A percentile compares a stretch with the other conserved stretches of the same genome.
Conservation (phyloP, 2,888 invertebrate genomes). For the Thymelicus lineola region DNA sequence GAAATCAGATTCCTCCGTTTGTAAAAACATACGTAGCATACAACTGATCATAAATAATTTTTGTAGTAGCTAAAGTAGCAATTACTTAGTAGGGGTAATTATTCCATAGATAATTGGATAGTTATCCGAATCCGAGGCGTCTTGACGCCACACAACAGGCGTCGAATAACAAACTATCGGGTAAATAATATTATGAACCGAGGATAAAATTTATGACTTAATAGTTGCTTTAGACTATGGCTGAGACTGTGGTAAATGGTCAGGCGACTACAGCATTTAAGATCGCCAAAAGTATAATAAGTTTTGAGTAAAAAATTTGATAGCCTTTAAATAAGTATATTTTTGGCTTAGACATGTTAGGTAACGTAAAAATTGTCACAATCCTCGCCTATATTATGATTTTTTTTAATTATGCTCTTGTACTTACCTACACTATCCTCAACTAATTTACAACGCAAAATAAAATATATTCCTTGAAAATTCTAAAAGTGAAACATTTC, state of each 20-base stretch:
- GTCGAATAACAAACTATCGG: constrained; percentile 6
- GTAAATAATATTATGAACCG: neutral
- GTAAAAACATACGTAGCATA: neutral
- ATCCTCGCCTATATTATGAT: too few relatives aligned
- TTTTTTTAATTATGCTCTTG: too few relatives aligned
- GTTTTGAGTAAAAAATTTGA: too few relatives aligned
- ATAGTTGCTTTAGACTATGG: neutral
- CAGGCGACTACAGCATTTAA: too few relatives aligned
- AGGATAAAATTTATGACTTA: neutral
- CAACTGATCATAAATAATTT: neutral
- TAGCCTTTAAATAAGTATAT: too few relatives aligned
- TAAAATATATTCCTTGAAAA: too few relatives aligned
- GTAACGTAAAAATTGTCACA: too few relatives aligned
- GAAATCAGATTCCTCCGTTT: neutral
- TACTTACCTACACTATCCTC: too few relatives aligned
- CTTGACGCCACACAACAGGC: constrained; percentile 9
- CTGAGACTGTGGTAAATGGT: neutral
- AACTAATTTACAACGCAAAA: too few relatives aligned
- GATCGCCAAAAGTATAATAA: too few relatives aligned
- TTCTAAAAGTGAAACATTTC: too few relatives aligned
- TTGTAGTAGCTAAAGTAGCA: neutral
- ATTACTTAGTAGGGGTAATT: constrained; percentile 5
- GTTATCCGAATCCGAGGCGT: neutral
- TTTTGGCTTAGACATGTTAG: too few relatives aligned
- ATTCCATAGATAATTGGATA: constrained; percentile 1